phyloP scores from a whole-genome alignment of 2,113 vertebrate genomes.

The Polyodon spathula region DNA sequence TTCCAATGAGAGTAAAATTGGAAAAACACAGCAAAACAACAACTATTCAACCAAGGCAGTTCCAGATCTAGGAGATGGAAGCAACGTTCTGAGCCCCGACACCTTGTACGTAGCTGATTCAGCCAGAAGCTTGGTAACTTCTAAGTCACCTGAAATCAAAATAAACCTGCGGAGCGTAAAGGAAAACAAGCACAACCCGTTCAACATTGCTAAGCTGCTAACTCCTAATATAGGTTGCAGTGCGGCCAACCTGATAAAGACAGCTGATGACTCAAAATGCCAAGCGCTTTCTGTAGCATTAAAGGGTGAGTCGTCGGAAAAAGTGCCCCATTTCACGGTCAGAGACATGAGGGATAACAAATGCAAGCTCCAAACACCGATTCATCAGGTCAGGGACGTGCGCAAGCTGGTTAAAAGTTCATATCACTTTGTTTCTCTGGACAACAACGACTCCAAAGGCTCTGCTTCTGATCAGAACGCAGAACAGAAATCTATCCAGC shows the following conservation, averaged over 20 bases:
- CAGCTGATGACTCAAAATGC: conserved; percentile 51
- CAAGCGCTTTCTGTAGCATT: conserved; percentile 39
- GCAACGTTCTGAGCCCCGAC: conserved; percentile 24
- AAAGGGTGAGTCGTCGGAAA: conserved; percentile 67
- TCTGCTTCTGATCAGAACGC: conserved; percentile 45
- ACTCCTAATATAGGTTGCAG: conserved; percentile 57
- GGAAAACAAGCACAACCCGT: conserved; percentile 53
- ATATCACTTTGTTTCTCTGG: conserved; percentile 70
- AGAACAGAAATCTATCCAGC: conserved; percentile 58
- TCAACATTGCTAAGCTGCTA: conserved; percentile 71
- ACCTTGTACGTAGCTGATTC: conserved; percentile 30
- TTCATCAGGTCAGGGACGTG: conserved; percentile 89
- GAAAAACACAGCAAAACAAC: conserved; percentile 29
- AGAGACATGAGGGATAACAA: conserved; percentile 79
- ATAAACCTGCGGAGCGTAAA: conserved; percentile 69
- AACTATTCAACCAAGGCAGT: conserved; percentile 13
- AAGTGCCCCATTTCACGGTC: conserved; percentile 84
- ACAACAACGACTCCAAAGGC: conserved; percentile 57
- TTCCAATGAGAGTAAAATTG: conserved; percentile 48
- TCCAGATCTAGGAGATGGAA: conserved; percentile 16
- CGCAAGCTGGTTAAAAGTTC: conserved; percentile 86
- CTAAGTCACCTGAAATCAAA: conserved; percentile 80
- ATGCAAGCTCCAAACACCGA: conserved; percentile 67
- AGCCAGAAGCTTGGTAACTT: conserved; percentile 27
- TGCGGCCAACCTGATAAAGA: conserved; percentile 35